phyloP scores from a whole-genome alignment of 64 coral and sea anemone genomes.

The Montipora sp. region DNA sequence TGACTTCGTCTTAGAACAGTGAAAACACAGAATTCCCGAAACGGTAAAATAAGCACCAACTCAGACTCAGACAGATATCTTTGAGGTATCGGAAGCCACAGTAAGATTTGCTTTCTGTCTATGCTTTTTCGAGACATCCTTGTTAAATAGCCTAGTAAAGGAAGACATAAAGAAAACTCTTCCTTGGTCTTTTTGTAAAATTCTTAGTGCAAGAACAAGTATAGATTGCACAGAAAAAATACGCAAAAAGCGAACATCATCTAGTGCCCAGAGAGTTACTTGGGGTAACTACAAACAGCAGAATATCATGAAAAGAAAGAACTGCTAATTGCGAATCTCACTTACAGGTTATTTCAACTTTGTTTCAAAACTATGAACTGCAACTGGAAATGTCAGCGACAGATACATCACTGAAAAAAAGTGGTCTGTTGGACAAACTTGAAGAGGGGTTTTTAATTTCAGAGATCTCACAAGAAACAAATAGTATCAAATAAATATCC shows the following conservation, averaged over 20 bases:
- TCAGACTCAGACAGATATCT: conserved; percentile 72
- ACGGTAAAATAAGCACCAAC: not conserved
- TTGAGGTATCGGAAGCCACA: conserved; percentile 39
- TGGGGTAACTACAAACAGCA: conserved; percentile 47
- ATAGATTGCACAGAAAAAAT: conserved; percentile 22
- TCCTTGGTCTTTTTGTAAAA: conserved; percentile 44
- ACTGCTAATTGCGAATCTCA: conserved; percentile 1
- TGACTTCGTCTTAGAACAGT: too few species aligned
- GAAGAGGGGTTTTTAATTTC: conserved; percentile 61
- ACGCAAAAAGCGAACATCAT: conserved; percentile 1
- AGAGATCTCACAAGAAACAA: conserved; percentile 20
- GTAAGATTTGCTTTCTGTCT: conserved; percentile 73
- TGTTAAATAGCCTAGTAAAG: conserved; percentile 53
- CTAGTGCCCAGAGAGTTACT: conserved; percentile 28
- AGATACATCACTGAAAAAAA: conserved; percentile 60
- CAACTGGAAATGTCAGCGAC: conserved; percentile 27
- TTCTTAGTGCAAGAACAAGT: conserved; percentile 34
- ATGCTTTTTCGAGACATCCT: conserved; percentile 47
- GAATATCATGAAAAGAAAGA: conserved; percentile 32
- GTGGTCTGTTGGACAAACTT: conserved; percentile 53
- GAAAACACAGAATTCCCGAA: too few species aligned
- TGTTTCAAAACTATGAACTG: conserved; percentile 66
- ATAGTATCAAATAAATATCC: not conserved
- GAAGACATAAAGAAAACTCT: conserved; percentile 43
- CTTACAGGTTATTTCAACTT: conserved; percentile 69